Base-by-base conservation (phyloP, 1,140 invertebrate species). In the Conus betulinus region DNA sequence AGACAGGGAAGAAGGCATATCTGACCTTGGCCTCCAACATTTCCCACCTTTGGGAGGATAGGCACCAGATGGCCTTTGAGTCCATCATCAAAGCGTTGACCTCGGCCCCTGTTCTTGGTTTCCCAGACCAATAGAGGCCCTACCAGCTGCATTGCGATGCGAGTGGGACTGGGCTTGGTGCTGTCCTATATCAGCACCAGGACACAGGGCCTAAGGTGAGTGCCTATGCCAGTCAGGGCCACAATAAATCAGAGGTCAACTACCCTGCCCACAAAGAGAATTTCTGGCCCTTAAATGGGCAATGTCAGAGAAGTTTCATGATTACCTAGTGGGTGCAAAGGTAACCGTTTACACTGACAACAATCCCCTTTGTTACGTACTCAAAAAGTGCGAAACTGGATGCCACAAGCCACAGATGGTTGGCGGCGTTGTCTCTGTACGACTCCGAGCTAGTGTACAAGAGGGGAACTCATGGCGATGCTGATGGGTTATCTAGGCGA, bases 371-470 rank as follows among this genome's bases (percentile, higher is more conserved):
- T 85, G 83, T 8, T 88, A 88, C 82, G 71, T 90, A 6, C 63
- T 90, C n/a, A 5, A 63, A 84, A 55, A 71, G 76, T 25, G 87
- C 89, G 5, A 88, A 86, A 60, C 67, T 90, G 25, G 89, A 90
- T 79, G 89, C 87, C 15, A 90, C 87, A 27, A 57, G 86, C 25
- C 82, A 87, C 67, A 27, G 85, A 27, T 90, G 88, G 88, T 55
- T 90, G 0, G 90, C 90, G 4, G n/a, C 81, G 1, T 39, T 84
- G 51, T 74, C 89, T 11, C 71, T 63, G 71, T 88, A 87, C 79
- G 74, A 87, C 57, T 90, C 89, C 51, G 27, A 55, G 7, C 20
- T 90, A 0, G 52, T 3, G 27, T 90, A 89, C 25, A 63, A 83
- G 55, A 17, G 52, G 63, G 86, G 86, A 51, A 81, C 71, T 10